Base-by-base conservation (phyloP, 92 coral and sea anemone genomes). In the Chrysogorgia sp. region DNA sequence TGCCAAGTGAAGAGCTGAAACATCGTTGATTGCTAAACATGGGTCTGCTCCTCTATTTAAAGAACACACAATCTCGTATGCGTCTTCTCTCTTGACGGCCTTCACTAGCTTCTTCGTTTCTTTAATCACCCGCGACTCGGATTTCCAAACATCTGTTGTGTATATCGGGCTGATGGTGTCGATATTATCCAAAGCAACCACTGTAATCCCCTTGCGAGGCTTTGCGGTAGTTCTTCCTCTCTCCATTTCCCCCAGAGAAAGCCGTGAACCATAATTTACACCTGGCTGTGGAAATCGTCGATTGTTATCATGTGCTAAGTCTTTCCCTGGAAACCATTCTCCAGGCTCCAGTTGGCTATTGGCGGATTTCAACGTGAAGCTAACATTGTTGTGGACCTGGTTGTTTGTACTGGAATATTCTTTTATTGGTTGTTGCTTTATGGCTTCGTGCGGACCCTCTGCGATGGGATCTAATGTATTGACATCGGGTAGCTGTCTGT, bases 21-120 rank as follows among this genome's bases (percentile, higher is more conserved):
- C 85, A 0, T 96, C 97, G 74, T 90, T 90, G 43, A 93, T 76
- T 60, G 81, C 10, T 29, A 88, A 40, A 62, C 92, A 69, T 15
- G 97, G 96, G 71, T 91, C 82, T 10, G 97, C 96, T 0, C 96
- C 93, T 31, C 74, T 85, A 49, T 84, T 82, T 45, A 93, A 32
- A 32, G 79, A 12, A 14, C 79, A 72, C 30, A 72, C 79, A 34
- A 72, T 72, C 20, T 50, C 50, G 17, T 72, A 72, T 0, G 79
- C 79, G 7, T 72, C 79, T 59, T 72, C 79, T 40, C 30, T 34
- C 41, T 72, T 72, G 49, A 72, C 65, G 0, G 79, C 79, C 19
- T 45, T 26, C 13, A 53, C 35, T 10, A 72, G 52, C 5, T 72
- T 72, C 52, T 26, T 55, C 3, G 79, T 72, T 56, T 72, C 79